These are phyloP conservation scores for Panthera leo DNA, from an alignment of 2,113 vertebrate species.

Conservation along the genomic window DNA sequence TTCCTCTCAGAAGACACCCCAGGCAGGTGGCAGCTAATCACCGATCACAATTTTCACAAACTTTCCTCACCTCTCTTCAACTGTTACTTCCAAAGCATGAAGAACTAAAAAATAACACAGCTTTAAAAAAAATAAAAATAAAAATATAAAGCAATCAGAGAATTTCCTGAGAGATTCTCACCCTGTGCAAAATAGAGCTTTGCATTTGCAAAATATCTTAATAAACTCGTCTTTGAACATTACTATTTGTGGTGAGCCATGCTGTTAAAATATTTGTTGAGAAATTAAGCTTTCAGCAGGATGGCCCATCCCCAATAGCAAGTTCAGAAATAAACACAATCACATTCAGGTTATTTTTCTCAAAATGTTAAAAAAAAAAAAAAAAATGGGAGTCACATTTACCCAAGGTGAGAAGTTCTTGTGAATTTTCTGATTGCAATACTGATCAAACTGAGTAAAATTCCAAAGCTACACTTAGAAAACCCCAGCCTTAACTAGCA, in stretches of 20 bases:
- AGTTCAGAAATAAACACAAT: constrained; percentile 59
- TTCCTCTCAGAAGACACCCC: constrained; percentile 80
- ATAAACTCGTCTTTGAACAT: constrained; percentile 53
- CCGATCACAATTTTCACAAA: constrained; percentile 78
- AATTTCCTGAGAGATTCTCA: constrained; percentile 75
- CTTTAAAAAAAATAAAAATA: constrained; percentile 82
- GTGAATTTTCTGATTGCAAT: constrained; percentile 77
- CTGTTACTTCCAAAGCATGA: constrained; percentile 82
- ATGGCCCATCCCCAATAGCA: constrained; percentile 71
- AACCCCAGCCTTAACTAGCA: constrained; percentile 53
- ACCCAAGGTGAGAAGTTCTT: constrained; percentile 79
- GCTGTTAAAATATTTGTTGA: constrained; percentile 30
- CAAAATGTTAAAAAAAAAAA: constrained; percentile 29
- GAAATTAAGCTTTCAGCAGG: constrained; percentile 49
- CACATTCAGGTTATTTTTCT: not conserved
- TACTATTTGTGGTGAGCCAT: constrained; percentile 70
- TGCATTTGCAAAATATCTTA: constrained; percentile 14
- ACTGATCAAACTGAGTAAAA: constrained; percentile 77
- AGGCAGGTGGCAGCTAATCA: constrained; percentile 71
- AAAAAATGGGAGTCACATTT: constrained; percentile 19
- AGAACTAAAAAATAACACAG: constrained; percentile 81
- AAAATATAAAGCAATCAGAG: constrained; percentile 80
- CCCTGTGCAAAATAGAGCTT: constrained; percentile 65
- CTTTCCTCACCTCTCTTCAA: constrained; percentile 83
- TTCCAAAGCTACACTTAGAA: constrained; percentile 70